phyloP scores from a whole-genome alignment of 2,888 invertebrate species.

The Mactromeris polynyma region DNA sequence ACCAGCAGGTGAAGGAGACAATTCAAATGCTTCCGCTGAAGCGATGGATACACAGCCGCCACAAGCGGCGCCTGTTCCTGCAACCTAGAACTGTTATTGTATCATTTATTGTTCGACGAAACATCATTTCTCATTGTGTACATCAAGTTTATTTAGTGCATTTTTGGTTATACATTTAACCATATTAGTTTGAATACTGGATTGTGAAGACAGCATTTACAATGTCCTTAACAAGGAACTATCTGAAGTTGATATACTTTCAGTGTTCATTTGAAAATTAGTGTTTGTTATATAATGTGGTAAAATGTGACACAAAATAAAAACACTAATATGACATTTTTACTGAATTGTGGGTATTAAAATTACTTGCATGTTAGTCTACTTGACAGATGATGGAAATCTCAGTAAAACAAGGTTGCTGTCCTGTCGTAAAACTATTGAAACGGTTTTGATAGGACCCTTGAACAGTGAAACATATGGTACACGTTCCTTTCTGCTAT shows the following conservation, averaged over 20 bases:
- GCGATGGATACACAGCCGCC: constrained; percentile 65
- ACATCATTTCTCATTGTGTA: background rate
- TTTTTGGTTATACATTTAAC: background rate
- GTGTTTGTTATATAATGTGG: too few species aligned
- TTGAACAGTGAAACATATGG: too few species aligned
- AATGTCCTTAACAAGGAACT: background rate
- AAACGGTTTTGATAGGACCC: too few species aligned
- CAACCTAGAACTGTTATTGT: background rate
- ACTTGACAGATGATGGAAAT: too few species aligned
- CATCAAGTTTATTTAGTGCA: background rate
- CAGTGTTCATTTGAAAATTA: background rate
- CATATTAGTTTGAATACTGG: too few species aligned
- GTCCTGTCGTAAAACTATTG: too few species aligned
- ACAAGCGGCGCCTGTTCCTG: constrained; percentile 20
- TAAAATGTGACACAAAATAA: too few species aligned
- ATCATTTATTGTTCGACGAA: background rate
- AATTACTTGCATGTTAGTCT: too few species aligned
- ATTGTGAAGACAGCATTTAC: background rate
- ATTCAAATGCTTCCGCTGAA: constrained; percentile 57
- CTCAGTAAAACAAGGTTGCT: too few species aligned
- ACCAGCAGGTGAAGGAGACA: constrained; percentile 46
- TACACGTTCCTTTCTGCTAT: too few species aligned
- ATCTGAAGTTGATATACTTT: background rate
- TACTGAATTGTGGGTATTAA: too few species aligned
- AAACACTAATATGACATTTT: too few species aligned